Evolutionary conservation across 2,797 vertebrate genomes (phyloP).

Genomic region (Alosa sapidissima): DNA sequence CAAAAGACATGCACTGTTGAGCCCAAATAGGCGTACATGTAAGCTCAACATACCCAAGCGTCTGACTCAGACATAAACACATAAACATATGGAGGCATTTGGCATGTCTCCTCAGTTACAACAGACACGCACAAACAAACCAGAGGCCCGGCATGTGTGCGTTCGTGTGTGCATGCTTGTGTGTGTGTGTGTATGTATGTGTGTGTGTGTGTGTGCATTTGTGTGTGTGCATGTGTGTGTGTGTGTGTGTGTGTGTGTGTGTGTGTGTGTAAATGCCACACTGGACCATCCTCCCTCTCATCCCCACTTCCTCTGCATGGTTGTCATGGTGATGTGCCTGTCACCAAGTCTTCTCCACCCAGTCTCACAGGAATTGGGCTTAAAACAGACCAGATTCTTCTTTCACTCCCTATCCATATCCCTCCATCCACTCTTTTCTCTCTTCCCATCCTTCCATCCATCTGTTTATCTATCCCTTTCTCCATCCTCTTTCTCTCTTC

Average conservation of each 20-base stretch:
- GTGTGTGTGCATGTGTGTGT: neutral
- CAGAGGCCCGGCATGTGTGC: neutral
- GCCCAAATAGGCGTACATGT: neutral
- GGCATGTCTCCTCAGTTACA: neutral
- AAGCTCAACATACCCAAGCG: neutral
- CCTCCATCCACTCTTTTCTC: too few relatives aligned
- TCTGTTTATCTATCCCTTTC: neutral
- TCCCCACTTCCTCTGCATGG: neutral
- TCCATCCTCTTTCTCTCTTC: neutral
- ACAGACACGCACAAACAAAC: neutral
- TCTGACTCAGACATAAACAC: neutral
- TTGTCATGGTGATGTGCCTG: neutral
- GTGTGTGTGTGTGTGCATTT: neutral
- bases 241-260: neutral
- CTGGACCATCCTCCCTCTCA: neutral
- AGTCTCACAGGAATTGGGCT: neutral
- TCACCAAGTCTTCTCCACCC: neutral
- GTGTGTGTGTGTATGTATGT: neutral
- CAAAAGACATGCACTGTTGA: slow-evolving; percentile 2
- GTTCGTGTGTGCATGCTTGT: slow-evolving; percentile 7
- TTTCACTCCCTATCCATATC: too few relatives aligned
- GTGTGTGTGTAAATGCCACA: neutral
- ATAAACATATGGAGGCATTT: neutral
- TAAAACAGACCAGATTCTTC: neutral
- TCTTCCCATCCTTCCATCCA: neutral